Evolutionary conservation across 1,140 invertebrate species (phyloP).

Genomic region (Neotoxoptera formosana): DNA sequence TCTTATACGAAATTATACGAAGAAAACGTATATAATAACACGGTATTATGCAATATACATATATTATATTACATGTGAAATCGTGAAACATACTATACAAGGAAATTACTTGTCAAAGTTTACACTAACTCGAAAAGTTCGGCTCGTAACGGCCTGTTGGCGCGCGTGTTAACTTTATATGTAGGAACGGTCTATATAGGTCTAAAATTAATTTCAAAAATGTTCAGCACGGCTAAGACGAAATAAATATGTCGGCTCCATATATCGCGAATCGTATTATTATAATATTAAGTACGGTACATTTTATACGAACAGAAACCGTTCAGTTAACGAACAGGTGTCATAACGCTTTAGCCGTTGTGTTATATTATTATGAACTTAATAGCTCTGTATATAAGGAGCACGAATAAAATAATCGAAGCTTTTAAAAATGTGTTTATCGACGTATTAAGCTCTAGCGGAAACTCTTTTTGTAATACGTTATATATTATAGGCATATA

Average conservation of each 20-base stretch:
- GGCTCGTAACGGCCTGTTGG: neutral
- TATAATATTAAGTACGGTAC: neutral
- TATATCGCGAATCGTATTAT: neutral
- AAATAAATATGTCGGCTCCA: neutral
- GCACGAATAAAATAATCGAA: neutral
- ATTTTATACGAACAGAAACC: neutral
- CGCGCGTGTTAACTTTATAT: neutral
- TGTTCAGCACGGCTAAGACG: neutral
- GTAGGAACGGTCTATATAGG: neutral
- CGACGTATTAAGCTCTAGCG: neutral
- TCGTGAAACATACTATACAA: neutral
- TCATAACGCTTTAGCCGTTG: neutral
- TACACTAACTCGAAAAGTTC: neutral
- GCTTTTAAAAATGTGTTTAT: neutral
- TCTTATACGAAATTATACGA: neutral
- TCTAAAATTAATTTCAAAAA: neutral
- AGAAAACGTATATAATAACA: slow-evolving; percentile 12
- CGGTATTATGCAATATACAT: neutral
- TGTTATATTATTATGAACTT: neutral
- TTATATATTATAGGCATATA: neutral
- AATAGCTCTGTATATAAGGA: neutral
- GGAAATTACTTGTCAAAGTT: slow-evolving; percentile 9
- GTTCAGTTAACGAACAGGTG: neutral
- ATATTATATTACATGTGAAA: neutral
- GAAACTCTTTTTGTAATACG: neutral